phyloP scores from a whole-genome alignment of 2,797 vertebrate genomes.

The Aselliscus stoliczkanus region DNA sequence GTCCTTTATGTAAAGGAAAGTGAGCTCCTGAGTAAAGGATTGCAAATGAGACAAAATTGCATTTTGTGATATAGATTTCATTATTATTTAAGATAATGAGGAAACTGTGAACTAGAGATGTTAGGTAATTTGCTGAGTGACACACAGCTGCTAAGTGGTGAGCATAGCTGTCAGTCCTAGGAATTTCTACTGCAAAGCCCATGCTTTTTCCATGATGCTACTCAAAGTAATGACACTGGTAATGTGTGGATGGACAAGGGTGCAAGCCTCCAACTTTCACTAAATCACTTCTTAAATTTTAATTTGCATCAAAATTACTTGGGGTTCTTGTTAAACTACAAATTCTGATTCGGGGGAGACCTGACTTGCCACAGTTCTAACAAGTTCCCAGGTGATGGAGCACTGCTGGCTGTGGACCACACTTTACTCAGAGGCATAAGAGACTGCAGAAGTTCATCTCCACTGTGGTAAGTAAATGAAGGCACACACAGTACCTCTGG shows the following conservation, averaged over 20 bases:
- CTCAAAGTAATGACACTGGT: neutral
- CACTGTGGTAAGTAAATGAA: neutral
- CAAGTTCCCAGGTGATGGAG: neutral
- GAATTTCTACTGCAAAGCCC: neutral
- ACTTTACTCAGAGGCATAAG: neutral
- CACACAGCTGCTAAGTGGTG: neutral
- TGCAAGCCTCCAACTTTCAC: neutral
- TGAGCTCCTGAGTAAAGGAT: neutral
- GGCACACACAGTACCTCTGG: neutral
- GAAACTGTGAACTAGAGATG: neutral
- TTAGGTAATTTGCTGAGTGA: neutral
- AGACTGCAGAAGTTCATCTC: neutral
- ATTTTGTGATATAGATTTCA: neutral
- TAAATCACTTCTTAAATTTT: conserved; percentile 15
- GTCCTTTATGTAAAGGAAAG: neutral
- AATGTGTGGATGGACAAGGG: neutral
- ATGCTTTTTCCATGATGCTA: neutral
- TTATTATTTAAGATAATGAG: neutral
- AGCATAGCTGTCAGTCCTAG: neutral
- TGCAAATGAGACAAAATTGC: neutral
- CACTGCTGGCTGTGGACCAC: neutral
- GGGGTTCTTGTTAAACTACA: neutral
- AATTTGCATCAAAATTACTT: neutral
- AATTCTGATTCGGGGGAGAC: neutral
- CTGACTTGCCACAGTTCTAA: neutral